A percentile compares a stretch with the other conserved stretches of the same genome.
Conservation (phyloP, 2,888 invertebrate species). For the Tromatobia lineatoria region DNA sequence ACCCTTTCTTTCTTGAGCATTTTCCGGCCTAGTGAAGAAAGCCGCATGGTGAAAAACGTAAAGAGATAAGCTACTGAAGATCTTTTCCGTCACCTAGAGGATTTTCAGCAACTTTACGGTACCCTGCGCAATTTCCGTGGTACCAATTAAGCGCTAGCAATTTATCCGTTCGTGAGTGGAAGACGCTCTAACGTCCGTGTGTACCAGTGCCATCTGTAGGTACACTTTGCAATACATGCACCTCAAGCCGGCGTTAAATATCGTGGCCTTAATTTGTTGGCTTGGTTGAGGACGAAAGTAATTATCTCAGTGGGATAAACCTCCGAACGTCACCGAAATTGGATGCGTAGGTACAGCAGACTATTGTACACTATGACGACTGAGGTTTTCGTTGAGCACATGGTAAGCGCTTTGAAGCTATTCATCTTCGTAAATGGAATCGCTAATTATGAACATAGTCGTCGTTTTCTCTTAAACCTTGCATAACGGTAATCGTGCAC, state of each 20-base stretch:
- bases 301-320: slow-evolving; percentile 52
- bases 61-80: slow-evolving; percentile 31
- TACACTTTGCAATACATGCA: slow-evolving; percentile 8
- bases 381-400: neutral
- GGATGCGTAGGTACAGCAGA: slow-evolving; percentile 36
- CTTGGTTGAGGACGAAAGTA: slow-evolving; percentile 44
- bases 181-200: slow-evolving; percentile 22
- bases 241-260: slow-evolving; percentile 51
- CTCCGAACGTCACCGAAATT: slow-evolving; percentile 56
- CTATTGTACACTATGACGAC: slow-evolving; percentile 1
- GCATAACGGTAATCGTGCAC: neutral
- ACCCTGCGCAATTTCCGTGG: slow-evolving; percentile 54
- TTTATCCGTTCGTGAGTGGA: slow-evolving; percentile 48
- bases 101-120: slow-evolving; percentile 49
- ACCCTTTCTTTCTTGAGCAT: neutral
- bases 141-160: slow-evolving; percentile 56
- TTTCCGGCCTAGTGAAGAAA: slow-evolving; percentile 8
- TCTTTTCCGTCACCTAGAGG: slow-evolving; percentile 23
- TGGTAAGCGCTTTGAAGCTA: neutral
- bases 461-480: neutral
- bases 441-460: slow-evolving; percentile 30
- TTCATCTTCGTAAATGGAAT: slow-evolving; percentile 22
- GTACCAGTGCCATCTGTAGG: slow-evolving; percentile 24
- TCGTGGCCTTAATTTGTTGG: slow-evolving; percentile 54
- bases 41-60: neutral